Evolutionary conservation across 92 coral and sea anemone genomes (phyloP), one percentile per base, ranked within the genome.

Genomic region (Isaurus tuberculatus): DNA sequence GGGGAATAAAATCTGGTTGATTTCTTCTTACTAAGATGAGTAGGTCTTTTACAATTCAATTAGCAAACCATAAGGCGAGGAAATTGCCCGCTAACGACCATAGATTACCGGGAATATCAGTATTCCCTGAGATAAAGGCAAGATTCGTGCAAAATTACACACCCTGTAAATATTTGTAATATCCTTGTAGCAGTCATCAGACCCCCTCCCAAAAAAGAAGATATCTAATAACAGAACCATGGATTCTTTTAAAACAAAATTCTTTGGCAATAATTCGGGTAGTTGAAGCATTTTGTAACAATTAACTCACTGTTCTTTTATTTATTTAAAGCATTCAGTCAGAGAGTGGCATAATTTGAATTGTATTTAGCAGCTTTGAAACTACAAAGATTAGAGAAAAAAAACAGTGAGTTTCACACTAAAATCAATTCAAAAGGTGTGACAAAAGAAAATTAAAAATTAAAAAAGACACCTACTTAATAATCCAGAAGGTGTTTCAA

Each of bases 91-190:
- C 65, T 77, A 77, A 77, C 82, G 82, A 77, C 70, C 55, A 14
- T 25, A 34, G 82, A 77, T 77, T 58, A 77, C 82, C 82, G 70
- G 82, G 69, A 77, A 40, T 33, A 40, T 77, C 30, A n/a, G n/a
- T n/a, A n/a, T 53, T 34, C 5, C 6, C 31, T 33, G 68, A 77
- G 82, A 77, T 77, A 77, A 57, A 28, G 64, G 19, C 32, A 19
- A 19, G 32, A 61, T 19, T 30, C 42, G n/a, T 72, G 49, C 34
- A 26, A 72, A 72, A 65, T 58, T n/a, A n/a, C 51, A 36, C 49
- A 20, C 46, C 32, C 69, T 44, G 55, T 77, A 77, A 77, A 77
- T 77, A 77, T 77, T 77, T 77, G 37, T 26, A 11, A 17, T 34
- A 34, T 22, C 42, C 30, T 43, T 4, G 2, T 27, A 77, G 69